Evolutionary conservation across 2,113 vertebrate genomes (phyloP), one percentile per base, ranked within the genome.

Genomic region (Peromyscus californicus): DNA sequence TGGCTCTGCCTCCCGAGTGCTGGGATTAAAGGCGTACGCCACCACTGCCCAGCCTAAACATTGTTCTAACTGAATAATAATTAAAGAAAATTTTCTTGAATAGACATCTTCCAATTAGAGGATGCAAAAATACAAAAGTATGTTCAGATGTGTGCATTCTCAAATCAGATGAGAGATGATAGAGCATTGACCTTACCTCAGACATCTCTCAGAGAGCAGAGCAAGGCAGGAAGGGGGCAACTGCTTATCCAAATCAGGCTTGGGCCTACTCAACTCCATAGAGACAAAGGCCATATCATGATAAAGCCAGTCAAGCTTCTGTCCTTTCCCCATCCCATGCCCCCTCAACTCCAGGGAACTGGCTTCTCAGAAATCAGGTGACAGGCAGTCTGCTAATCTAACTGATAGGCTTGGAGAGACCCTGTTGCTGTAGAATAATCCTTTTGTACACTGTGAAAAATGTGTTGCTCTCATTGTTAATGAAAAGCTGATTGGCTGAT

Each of bases 81-180:
- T 72, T 86, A 57, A 96, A 82, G 6, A 39, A 36, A 57, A 93
- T 83, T 2, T 3, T 70, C 24, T 94, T 69, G 36, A 97, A 83
- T 5, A 93, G 12, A 78, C 15, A 84, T 79, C 84, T 80, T 26
- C 51, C 31, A 76, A 83, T 22, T 48, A 45, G 48, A 39, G 94
- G n/a, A 36, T 70, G 51, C 11, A 87, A 45, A 93, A 83, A 75
- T 85, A 54, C 1, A 90, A 17, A 90, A 59, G 42, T 69, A 45
- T 16, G 4, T 92, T 39, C 86, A 86, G 75, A 84, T 94, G n/a
- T 76, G 7, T 72, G 69, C 8, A 17, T 72, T 72, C 33, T 6
- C 69, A n/a, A 19, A 2, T 2, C 36, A 72, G 33, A 72, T 72
- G 36, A 72, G 17, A 0, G 36, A 72, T 72, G 69, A 36, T 8